phyloP scores from a whole-genome alignment of 2,113 vertebrate species.

The Hassar affinis region DNA sequence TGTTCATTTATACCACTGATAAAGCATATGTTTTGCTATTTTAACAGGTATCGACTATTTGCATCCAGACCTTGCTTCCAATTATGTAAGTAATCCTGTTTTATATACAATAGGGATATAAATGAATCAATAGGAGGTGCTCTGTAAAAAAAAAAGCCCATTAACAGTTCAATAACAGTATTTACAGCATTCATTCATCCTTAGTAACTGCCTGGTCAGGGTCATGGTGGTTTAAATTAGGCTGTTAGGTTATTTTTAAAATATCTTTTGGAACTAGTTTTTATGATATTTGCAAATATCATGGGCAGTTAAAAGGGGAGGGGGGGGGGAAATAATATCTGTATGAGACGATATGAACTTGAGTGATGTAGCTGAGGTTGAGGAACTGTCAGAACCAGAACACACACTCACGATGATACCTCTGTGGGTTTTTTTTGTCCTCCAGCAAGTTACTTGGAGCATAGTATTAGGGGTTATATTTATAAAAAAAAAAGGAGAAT shows the following conservation, averaged over 20 bases:
- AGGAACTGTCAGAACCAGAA: neutral
- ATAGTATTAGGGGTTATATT: neutral
- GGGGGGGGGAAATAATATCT: too few relatives aligned
- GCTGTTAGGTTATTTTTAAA: neutral
- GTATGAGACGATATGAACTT: neutral
- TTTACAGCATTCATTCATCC: too few relatives aligned
- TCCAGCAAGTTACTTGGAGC: neutral
- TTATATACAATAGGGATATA: neutral
- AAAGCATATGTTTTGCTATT: neutral
- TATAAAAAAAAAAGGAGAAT: neutral
- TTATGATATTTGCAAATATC: too few relatives aligned
- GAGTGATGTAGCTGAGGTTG: neutral
- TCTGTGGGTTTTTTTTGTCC: too few relatives aligned
- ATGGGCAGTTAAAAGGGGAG: too few relatives aligned
- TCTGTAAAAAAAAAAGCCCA: too few relatives aligned
- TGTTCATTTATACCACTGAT: neutral
- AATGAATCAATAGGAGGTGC: too few relatives aligned
- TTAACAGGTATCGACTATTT: constrained; percentile 55
- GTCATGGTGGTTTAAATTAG: neutral
- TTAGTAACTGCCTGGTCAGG: too few relatives aligned
- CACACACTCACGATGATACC: too few relatives aligned
- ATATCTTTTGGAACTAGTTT: too few relatives aligned
- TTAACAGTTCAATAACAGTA: too few relatives aligned
- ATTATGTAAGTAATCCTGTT: constrained; percentile 52
- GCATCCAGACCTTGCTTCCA: constrained; percentile 53